These are phyloP conservation scores for Phoebastria nigripes DNA, from an alignment of 2,797 vertebrate species.

Conservation along the genomic window DNA sequence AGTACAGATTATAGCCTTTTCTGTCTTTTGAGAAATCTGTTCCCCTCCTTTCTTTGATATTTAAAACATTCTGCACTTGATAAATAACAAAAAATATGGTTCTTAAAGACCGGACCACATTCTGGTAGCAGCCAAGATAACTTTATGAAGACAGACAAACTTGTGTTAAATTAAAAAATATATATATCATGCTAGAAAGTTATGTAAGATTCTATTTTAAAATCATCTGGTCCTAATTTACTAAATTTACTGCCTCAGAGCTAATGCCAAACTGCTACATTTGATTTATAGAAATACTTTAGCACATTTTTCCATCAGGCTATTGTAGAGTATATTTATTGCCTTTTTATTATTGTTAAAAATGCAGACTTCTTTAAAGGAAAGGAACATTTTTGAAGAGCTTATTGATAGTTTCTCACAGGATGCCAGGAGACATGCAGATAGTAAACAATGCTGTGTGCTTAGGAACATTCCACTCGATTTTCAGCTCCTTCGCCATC, in stretches of 20 bases:
- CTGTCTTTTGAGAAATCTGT: neutral
- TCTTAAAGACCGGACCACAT: slow-evolving; percentile 18
- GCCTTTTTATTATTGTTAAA: slow-evolving; percentile 71
- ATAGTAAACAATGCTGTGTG: slow-evolving; percentile 71
- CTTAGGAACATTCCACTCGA: slow-evolving; percentile 68
- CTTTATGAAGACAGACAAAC: slow-evolving; percentile 68
- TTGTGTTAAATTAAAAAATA: slow-evolving; percentile 28
- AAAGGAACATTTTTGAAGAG: slow-evolving; percentile 57
- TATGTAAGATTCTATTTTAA: slow-evolving; percentile 82
- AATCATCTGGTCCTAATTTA: slow-evolving; percentile 81
- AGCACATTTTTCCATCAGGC: slow-evolving; percentile 77
- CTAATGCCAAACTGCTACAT: slow-evolving; percentile 73
- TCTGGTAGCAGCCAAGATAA: slow-evolving; percentile 61
- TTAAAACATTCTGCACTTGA: slow-evolving; percentile 22
- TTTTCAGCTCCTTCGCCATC: slow-evolving; percentile 49
- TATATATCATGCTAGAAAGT: slow-evolving; percentile 51
- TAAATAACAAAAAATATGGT: slow-evolving; percentile 11
- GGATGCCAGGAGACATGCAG: slow-evolving; percentile 58
- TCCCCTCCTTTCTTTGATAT: neutral
- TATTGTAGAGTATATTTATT: slow-evolving; percentile 74
- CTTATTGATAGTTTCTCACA: slow-evolving; percentile 68
- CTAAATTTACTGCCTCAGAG: slow-evolving; percentile 77
- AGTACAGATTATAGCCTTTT: neutral
- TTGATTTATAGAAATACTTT: slow-evolving; percentile 82
- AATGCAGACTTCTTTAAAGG: slow-evolving; percentile 62